phyloP scores from a whole-genome alignment of 2,888 invertebrate species.

The Scaptomyza cyrtandrae region DNA sequence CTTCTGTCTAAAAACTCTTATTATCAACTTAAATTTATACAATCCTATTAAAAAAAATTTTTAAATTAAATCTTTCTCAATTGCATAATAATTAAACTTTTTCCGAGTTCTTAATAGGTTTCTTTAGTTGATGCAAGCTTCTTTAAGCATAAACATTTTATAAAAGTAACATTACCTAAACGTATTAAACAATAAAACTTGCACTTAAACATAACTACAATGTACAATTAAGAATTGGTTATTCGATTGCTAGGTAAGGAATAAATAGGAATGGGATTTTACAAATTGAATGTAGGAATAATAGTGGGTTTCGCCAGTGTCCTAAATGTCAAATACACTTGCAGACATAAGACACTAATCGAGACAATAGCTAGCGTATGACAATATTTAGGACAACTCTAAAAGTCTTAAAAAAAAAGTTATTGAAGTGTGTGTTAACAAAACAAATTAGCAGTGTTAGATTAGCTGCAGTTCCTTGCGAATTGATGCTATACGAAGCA shows the following conservation, averaged over 20 bases:
- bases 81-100: not conserved
- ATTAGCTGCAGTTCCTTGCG: not conserved
- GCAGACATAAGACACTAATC: not conserved
- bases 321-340: not conserved
- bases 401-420: not conserved
- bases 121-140: not conserved
- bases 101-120: no score
- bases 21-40: not conserved
- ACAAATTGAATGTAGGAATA: not conserved
- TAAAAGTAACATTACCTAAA: slow-evolving; percentile 13
- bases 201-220: slow-evolving; percentile 33
- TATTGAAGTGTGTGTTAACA: not conserved
- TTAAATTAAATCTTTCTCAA: no score
- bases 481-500: not conserved
- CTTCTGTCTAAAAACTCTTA: slow-evolving; percentile 1
- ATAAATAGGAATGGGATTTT: slow-evolving; percentile 34
- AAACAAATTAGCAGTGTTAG: not conserved
- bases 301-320: not conserved
- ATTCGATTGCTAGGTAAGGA: slow-evolving; percentile 23
- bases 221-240: slow-evolving; percentile 39
- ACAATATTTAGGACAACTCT: not conserved
- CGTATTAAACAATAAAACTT: slow-evolving; percentile 20
- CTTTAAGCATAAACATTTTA: not conserved
- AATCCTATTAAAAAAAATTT: no score
- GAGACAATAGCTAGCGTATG: not conserved